Percentiles rank a stretch among this genome's conserved stretches.
phyloP scores from a whole-genome alignment of 2,888 invertebrate genomes.

The Athetis lepigone region DNA sequence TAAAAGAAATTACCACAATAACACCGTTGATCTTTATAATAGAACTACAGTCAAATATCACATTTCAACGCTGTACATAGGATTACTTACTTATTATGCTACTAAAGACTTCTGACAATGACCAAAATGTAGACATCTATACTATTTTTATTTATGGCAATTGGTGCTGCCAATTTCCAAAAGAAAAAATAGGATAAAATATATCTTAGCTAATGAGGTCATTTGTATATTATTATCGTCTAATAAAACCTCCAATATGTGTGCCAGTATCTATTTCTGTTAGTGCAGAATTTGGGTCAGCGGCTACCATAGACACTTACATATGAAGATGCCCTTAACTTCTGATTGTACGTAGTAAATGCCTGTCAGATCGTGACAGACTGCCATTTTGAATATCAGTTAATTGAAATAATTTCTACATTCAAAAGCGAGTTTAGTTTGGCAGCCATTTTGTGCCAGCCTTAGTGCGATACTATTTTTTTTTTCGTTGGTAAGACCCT shows the following conservation, averaged over 20 bases:
- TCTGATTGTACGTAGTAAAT: too few species aligned
- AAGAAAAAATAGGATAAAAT: background rate
- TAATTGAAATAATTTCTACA: background rate
- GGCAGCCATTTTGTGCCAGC: background rate
- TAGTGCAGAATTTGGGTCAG: slow-evolving; percentile 42
- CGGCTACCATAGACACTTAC: background rate
- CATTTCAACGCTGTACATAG: background rate
- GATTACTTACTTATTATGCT: background rate
- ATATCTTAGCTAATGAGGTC: background rate
- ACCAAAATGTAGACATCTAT: too few species aligned
- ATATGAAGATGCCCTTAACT: too few species aligned
- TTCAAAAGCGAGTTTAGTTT: background rate
- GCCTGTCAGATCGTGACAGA: too few species aligned
- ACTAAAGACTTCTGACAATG: too few species aligned
- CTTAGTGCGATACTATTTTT: too few species aligned
- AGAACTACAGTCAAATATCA: background rate
- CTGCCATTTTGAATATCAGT: too few species aligned
- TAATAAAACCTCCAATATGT: slow-evolving; percentile 12
- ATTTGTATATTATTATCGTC: background rate
- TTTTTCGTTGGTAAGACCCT: background rate
- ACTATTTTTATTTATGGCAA: too few species aligned
- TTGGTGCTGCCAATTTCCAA: too few species aligned
- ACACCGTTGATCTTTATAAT: background rate
- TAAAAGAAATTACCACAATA: too few species aligned
- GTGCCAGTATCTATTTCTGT: slow-evolving; percentile 19